Conservation (phyloP, 2,113 vertebrate species). For the Dicentrarchus labrax region DNA sequence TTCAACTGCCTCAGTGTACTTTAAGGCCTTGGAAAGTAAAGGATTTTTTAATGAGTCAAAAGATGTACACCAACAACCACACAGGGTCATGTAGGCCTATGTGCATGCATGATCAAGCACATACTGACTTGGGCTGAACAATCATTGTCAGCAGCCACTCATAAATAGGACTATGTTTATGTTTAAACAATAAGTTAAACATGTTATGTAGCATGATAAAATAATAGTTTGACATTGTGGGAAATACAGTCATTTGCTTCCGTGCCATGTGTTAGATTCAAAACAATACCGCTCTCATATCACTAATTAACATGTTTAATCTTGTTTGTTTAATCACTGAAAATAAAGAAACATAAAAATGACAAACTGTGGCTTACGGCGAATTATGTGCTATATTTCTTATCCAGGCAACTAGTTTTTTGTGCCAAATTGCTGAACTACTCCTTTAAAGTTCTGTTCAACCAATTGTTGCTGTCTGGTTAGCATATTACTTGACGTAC, state of each 20-base stretch:
- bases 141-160: not conserved
- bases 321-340: not conserved
- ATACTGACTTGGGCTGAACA: not conserved
- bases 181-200: not conserved
- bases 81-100: not conserved
- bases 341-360: not conserved
- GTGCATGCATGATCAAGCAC: not conserved
- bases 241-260: not conserved
- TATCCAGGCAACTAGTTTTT: not conserved
- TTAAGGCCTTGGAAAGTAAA: slow-evolving; percentile 28
- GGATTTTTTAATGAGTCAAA: slow-evolving; percentile 38
- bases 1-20: slow-evolving; percentile 24
- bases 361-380: not conserved
- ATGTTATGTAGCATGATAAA: not conserved
- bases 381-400: not conserved
- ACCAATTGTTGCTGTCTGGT: not conserved
- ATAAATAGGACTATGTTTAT: not conserved
- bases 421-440: not conserved
- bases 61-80: not conserved
- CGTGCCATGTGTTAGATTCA: not conserved
- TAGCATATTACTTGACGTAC: not conserved
- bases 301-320: not conserved
- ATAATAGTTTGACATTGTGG: not conserved
- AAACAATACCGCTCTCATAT: not conserved
- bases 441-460: not conserved